A percentile compares a stretch with the other conserved stretches of the same genome.
phyloP scores from a whole-genome alignment of 2,888 invertebrate genomes.

The Drosophila buzzatii region DNA sequence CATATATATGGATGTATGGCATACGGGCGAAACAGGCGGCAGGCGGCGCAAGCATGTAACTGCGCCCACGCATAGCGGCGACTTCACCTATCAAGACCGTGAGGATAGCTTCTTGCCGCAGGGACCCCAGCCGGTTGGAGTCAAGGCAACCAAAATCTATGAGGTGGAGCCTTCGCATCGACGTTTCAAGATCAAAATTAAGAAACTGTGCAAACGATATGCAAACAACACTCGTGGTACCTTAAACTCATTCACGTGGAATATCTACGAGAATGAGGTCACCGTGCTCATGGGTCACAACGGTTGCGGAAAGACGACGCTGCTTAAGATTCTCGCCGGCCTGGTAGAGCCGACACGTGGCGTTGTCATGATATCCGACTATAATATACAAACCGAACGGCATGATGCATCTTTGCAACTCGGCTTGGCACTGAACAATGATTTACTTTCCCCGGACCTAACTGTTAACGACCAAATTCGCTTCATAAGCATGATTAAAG shows the following conservation, averaged over 20 bases:
- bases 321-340: conserved; percentile 95
- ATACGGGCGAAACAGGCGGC: conserved; percentile 33
- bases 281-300: conserved; percentile 90
- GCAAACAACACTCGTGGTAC: conserved; percentile 87
- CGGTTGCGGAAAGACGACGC: conserved; percentile 94
- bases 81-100: conserved; percentile 36
- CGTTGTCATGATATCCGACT: conserved; percentile 89
- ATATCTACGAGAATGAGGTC: conserved; percentile 89
- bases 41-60: conserved; percentile 23
- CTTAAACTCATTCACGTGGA: conserved; percentile 89
- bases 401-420: conserved; percentile 88
- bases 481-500: conserved; percentile 91
- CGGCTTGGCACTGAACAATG: conserved; percentile 93
- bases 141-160: conserved; percentile 72
- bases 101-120: conserved; percentile 34
- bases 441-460: conserved; percentile 87
- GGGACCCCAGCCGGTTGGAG: conserved; percentile 20
- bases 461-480: conserved; percentile 92
- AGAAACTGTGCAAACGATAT: conserved; percentile 88
- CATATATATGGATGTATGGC: conserved; percentile 86
- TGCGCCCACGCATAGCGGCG: conserved; percentile 22
- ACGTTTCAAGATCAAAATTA: conserved; percentile 82
- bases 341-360: conserved; percentile 89
- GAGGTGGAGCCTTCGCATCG: conserved; percentile 86
- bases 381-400: conserved; percentile 88